Evolutionary conservation across 2,888 invertebrate species (phyloP), one percentile per base, ranked within the genome.

Genomic region (Caenorhabditis angaria): DNA sequence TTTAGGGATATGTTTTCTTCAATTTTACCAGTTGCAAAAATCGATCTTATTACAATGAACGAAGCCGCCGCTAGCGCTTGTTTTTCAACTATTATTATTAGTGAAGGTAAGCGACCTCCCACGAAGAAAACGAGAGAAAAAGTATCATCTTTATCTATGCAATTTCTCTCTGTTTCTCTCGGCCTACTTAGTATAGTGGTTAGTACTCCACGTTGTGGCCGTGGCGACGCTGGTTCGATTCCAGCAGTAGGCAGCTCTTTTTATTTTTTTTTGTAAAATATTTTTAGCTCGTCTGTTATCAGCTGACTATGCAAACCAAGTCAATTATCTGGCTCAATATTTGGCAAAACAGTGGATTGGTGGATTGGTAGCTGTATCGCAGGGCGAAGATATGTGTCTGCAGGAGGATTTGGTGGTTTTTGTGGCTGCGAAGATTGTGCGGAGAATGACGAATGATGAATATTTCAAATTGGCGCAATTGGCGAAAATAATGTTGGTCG

Each of bases 201-300:
- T 82, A 82, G 82, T 82, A 82, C 82, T 82, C 81, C 79, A 80
- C 82, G 82, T 82, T 82, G 82, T 82, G 82, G 82, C 82, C 82
- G 82, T 80, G 79, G 81, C 82, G 82, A 82, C 82, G 78, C 71
- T 69, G 78, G 82, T 82, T 82, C 80, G 80, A 82, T 82, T 82
- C 80, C 78, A 70, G 78, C 76, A 76, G 70, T 62, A 68, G 72
- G 72, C 72, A 73, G 24, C 57, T 60, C 14, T 41, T 28, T 58
- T 58, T 47, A n/a, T 32, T 20, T 32, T 25, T 57, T 32, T 41
- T 48, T 50, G 2, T 27, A 48, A 25, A 22, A 3, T 4, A 14
- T 18, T 63, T 62, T n/a, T 28, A 73, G 74, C 29, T 1, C 62
- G 54, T 24, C 68, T 71, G 55, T 70, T 67, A 48, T 65, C 74